Percentiles rank a stretch among this genome's conserved stretches.
Evolutionary conservation across 2,888 invertebrate species (phyloP).

Genomic region (Schizotus pectinicornis): DNA sequence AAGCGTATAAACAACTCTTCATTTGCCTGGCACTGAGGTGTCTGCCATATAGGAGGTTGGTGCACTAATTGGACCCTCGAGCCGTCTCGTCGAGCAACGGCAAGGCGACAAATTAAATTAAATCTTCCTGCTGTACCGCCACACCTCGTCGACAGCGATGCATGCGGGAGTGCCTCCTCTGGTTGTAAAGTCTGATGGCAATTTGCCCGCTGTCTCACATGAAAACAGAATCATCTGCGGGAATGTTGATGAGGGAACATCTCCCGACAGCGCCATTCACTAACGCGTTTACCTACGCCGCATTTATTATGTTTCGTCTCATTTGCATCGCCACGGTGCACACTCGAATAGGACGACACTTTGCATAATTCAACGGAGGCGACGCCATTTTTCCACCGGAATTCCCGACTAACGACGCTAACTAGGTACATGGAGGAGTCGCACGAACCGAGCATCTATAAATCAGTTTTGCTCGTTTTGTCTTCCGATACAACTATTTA

Average conservation of each 20-base stretch:
- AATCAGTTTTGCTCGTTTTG: too few species aligned
- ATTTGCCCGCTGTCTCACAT: constrained; percentile 22
- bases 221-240: constrained; percentile 25
- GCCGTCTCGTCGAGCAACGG: constrained; percentile 26
- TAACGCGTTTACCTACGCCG: constrained; percentile 12
- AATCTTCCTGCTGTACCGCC: constrained; percentile 34
- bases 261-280: constrained; percentile 9
- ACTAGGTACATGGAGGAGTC: too few species aligned
- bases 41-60: constrained; percentile 17
- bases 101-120: constrained; percentile 40
- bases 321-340: constrained; percentile 8
- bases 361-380: constrained; percentile 1
- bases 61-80: constrained; percentile 30
- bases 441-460: too few species aligned
- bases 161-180: constrained; percentile 26
- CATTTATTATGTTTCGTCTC: constrained; percentile 16
- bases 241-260: constrained; percentile 25
- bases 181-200: constrained; percentile 10
- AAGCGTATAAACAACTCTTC: constrained; percentile 25
- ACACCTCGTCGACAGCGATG: constrained; percentile 32
- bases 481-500: too few species aligned
- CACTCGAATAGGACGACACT: constrained; percentile 5
- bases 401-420: too few species aligned
- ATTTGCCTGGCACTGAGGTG: constrained; percentile 12
- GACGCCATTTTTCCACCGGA: too few species aligned